Base-by-base conservation (phyloP, 2,888 invertebrate genomes). In the Brassicogethes aeneus region DNA sequence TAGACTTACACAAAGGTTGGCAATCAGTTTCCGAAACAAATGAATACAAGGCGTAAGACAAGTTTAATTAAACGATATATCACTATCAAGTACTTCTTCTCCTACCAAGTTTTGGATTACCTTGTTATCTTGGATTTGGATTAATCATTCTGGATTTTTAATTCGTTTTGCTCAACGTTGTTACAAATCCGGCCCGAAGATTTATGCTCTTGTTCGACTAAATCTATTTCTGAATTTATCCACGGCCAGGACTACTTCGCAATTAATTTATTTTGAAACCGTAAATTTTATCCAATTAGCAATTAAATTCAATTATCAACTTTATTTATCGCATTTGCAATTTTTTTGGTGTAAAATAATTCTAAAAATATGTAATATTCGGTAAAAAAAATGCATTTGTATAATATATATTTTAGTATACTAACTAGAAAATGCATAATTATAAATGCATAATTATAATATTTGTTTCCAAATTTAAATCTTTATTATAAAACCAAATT, bases 41-140 rank as follows among this genome's bases (percentile, higher is more conserved):
- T 66, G 65, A 66, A 65, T 64, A 66, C 66, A 66, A 60, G 57
- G 63, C 61, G 61, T 63, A 64, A 64, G 65, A 66, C 66, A 65
- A 64, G 62, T 59, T 66, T 64, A 66, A 66, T 66, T 66, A 65
- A 65, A 64, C 63, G 58, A 65, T 66, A 65, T 58, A 66, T 66
- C 66, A 66, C 62, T 54, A 61, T 63, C 61, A 61, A 60, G 46
- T 55, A 53, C 55, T 55, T 55, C 55, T 23, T 10, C 23, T 23
- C 23, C 23, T 54, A 54, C 56, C 48, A 60, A 62, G 60, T 61
- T 61, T 59, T 53, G 59, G 62, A 62, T 63, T 62, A 65, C 61
- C 65, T 65, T 64, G 64, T 64, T 65, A 61, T 56, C 59, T 53
- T 5, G 55, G 60, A 60, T 57, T 53, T 55, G 62, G 64, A 64